These are phyloP conservation scores for Erannis defoliaria DNA, from an alignment of 2,888 invertebrate species.

Conservation along the genomic window DNA sequence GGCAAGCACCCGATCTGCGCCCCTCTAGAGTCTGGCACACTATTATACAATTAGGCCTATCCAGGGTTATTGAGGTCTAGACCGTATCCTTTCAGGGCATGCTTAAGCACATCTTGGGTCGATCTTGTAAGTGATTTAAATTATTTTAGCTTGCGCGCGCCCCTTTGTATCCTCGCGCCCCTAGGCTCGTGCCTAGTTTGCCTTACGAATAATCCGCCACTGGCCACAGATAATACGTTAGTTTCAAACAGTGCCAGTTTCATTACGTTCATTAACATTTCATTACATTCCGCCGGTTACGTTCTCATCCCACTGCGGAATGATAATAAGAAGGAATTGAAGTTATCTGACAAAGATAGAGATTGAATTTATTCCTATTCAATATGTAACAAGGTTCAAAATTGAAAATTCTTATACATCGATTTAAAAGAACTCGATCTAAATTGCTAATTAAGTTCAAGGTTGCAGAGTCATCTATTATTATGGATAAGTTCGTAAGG, in stretches of 20 bases:
- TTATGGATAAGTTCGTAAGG: not conserved
- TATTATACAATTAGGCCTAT: no score
- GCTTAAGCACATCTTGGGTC: no score
- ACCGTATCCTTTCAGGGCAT: no score
- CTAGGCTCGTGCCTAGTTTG: no score
- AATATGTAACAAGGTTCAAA: slow-evolving; percentile 4
- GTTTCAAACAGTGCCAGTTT: slow-evolving; percentile 20
- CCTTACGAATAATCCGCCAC: no score
- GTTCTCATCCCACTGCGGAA: slow-evolving; percentile 18
- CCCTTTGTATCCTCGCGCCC: no score
- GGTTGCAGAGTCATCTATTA: not conserved
- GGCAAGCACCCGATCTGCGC: no score
- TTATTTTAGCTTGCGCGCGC: no score
- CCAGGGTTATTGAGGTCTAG: no score
- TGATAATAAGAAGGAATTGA: not conserved
- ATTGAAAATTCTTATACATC: not conserved
- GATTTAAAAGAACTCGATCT: not conserved
- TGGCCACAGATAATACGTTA: slow-evolving; percentile 4
- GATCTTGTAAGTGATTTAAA: no score
- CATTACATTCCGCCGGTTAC: slow-evolving; percentile 16
- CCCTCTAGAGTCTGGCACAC: no score
- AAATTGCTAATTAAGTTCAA: not conserved
- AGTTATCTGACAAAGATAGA: not conserved
- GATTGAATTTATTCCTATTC: not conserved
- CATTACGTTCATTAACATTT: slow-evolving; percentile 29